Percentiles rank a stretch among this genome's conserved stretches.
These are phyloP conservation scores for Ondatra zibethicus DNA, from an alignment of 2,113 vertebrate species.

Conservation along the genomic window DNA sequence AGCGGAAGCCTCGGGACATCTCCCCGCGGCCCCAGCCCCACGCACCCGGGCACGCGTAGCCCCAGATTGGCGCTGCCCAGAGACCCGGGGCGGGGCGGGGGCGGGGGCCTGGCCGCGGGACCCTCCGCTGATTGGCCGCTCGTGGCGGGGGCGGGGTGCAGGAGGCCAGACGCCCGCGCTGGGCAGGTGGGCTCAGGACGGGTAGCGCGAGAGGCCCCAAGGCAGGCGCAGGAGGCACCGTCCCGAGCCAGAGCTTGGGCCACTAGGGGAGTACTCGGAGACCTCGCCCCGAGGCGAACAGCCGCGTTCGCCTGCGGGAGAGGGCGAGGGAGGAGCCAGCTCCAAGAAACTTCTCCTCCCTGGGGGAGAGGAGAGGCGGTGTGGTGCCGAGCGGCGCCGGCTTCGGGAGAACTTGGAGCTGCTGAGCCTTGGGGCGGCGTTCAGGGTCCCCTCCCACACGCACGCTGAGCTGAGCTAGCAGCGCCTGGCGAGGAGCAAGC, in stretches of 20 bases:
- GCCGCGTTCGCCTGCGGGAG: not conserved
- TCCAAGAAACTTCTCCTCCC: slow-evolving; percentile 61
- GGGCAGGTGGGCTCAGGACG: not conserved
- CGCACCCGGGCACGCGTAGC: slow-evolving; percentile 62
- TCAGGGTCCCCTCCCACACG: slow-evolving; percentile 61
- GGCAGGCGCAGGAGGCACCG: not conserved
- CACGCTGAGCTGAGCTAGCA: slow-evolving; percentile 14
- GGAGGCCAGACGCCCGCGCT: not conserved
- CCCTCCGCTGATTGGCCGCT: slow-evolving; percentile 58
- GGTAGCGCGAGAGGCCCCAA: not conserved
- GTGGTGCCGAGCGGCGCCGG: slow-evolving; percentile 3
- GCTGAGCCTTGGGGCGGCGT: slow-evolving; percentile 51
- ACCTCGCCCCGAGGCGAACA: not conserved
- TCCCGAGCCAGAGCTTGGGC: not conserved
- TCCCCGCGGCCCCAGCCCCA: not conserved
- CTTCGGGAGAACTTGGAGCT: slow-evolving; percentile 21
- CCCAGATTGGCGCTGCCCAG: not conserved
- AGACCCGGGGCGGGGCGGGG: not conserved
- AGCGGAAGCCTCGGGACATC: not conserved
- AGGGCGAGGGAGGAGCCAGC: slow-evolving; percentile 25
- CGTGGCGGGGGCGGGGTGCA: not conserved
- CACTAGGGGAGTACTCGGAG: not conserved
- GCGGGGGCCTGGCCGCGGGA: not conserved
- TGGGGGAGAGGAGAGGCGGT: slow-evolving; percentile 10
- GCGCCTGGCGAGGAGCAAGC: not conserved